Conservation (phyloP, 2,797 vertebrate species). For the Aplochiton taeniatus region DNA sequence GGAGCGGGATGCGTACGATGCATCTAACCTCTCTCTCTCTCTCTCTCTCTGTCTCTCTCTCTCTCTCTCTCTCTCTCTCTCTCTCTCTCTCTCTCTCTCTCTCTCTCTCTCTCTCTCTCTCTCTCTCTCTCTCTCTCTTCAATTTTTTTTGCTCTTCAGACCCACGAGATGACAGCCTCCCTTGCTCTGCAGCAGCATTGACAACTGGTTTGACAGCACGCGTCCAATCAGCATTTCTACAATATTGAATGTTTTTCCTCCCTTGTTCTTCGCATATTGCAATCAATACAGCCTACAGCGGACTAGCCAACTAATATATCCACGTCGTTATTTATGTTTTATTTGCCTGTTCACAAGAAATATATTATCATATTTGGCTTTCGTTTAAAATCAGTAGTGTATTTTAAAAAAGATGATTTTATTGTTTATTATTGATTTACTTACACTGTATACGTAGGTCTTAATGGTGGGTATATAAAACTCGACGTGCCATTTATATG, state of each 20-base stretch:
- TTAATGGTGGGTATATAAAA: too few species aligned
- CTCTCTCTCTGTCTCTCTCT: conserved; percentile 48
- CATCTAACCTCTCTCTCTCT: conserved; percentile 63
- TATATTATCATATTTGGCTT: too few species aligned
- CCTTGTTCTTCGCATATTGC: not conserved
- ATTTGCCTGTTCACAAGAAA: too few species aligned
- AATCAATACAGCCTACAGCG: not conserved
- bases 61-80: conserved; percentile 37
- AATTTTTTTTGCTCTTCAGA: conserved; percentile 37
- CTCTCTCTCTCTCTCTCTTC: conserved; percentile 27
- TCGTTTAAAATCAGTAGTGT: too few species aligned
- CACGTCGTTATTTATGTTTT: too few species aligned
- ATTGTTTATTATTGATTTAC: too few species aligned
- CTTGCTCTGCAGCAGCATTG: conserved; percentile 38
- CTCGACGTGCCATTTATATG: too few species aligned
- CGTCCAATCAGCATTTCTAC: not conserved
- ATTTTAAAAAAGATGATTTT: too few species aligned
- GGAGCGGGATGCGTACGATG: conserved; percentile 66
- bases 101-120: conserved; percentile 39
- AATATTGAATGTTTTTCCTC: not conserved
- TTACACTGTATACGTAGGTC: too few species aligned
- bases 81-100: conserved; percentile 32
- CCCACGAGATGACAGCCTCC: conserved; percentile 51
- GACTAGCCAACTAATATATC: not conserved
- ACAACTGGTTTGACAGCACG: conserved; percentile 30